Percentiles rank a stretch among this genome's conserved stretches.
Evolutionary conservation across 2,797 vertebrate genomes (phyloP).

Genomic region (Pagetopsis macropterus): DNA sequence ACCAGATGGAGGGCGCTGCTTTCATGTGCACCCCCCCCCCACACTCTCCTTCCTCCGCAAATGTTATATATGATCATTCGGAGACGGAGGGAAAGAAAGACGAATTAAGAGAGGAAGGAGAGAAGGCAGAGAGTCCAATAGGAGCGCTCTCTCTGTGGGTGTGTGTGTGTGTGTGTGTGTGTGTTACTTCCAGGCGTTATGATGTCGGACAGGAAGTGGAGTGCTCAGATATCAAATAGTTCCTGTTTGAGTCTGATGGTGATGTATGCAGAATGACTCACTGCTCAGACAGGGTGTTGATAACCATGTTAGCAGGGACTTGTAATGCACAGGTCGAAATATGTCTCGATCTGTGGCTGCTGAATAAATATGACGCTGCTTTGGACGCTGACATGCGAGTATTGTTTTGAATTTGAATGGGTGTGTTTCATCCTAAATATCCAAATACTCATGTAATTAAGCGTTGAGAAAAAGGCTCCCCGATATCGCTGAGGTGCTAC

Average conservation of each 20-base stretch:
- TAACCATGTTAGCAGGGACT: neutral
- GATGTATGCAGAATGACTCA: too few species aligned
- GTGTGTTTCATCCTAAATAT: constrained; percentile 1
- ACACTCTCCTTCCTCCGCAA: constrained; percentile 21
- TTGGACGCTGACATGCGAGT: neutral
- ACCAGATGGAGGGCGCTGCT: constrained; percentile 85
- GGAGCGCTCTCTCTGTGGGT: neutral
- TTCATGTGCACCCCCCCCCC: constrained; percentile 76
- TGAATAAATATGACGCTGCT: neutral
- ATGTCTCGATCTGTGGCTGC: constrained; percentile 11
- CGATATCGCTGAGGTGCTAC: too few species aligned
- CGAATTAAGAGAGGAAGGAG: constrained; percentile 5
- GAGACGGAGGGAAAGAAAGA: constrained; percentile 23
- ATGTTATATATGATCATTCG: constrained; percentile 75
- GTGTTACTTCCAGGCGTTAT: too few species aligned
- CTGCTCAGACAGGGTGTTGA: constrained; percentile 20
- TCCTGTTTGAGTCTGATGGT: too few species aligned
- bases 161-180: too few species aligned
- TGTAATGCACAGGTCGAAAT: constrained; percentile 1
- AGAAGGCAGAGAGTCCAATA: constrained; percentile 1
- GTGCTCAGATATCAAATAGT: too few species aligned
- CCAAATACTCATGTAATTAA: too few species aligned
- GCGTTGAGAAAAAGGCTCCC: too few species aligned
- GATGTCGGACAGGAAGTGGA: too few species aligned
- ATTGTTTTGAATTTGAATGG: constrained; percentile 30